A percentile compares a stretch with the other conserved stretches of the same genome.
phyloP scores from a whole-genome alignment of 2,113 vertebrate genomes.

The Labrus mixtus region DNA sequence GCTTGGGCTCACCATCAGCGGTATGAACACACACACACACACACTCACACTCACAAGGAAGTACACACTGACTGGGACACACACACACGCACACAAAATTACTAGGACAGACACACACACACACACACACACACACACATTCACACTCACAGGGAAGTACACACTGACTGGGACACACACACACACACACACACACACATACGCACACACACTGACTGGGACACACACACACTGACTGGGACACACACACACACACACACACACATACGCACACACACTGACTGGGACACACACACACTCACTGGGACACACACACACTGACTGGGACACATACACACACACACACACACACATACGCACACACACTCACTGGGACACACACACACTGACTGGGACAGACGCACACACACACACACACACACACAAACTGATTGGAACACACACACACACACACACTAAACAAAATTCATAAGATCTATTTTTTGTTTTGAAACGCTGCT shows the following conservation, averaged over 20 bases:
- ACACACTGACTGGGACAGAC: no score
- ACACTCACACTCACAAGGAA: constrained; percentile 13
- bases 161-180: constrained; percentile 16
- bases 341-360: no score
- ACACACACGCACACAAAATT: no score
- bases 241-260: constrained; percentile 14
- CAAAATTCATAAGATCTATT: constrained; percentile 6
- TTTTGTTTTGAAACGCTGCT: constrained; percentile 27
- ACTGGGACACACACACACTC: constrained; percentile 25
- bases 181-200: no score
- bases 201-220: no score
- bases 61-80: constrained; percentile 15
- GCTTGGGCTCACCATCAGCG: constrained; percentile 96
- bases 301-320: no score
- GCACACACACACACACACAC: constrained; percentile 21
- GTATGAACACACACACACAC: constrained; percentile 49
- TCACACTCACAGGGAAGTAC: no score
- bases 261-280: constrained; percentile 10
- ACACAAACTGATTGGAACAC: no score
- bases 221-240: no score
- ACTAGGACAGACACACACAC: no score
- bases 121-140: constrained; percentile 19
- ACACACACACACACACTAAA: constrained; percentile 18
- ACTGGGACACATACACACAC: no score
- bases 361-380: no score